A percentile compares a stretch with the other conserved stretches of the same genome.
Evolutionary conservation across 2,797 vertebrate genomes (phyloP).

Genomic region (Trachurus trachurus): DNA sequence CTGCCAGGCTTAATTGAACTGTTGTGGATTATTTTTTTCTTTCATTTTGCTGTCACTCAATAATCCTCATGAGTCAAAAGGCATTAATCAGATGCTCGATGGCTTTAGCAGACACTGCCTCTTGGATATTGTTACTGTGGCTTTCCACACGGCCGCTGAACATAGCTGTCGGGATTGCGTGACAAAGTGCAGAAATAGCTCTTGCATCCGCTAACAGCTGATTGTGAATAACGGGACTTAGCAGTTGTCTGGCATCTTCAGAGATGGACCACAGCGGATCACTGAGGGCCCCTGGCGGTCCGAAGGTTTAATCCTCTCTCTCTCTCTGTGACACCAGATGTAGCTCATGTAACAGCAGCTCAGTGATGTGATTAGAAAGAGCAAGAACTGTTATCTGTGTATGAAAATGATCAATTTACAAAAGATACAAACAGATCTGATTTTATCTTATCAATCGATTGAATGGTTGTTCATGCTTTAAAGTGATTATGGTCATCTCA

Average conservation of each 20-base stretch:
- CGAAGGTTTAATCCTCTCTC: slow-evolving; percentile 3
- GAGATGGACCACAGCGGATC: slow-evolving; percentile 38
- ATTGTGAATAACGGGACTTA: slow-evolving; percentile 53
- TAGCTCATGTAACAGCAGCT: neutral
- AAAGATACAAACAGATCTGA: neutral
- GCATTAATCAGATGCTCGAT: slow-evolving; percentile 39
- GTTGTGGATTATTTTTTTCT: slow-evolving; percentile 13
- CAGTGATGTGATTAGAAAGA: slow-evolving; percentile 3
- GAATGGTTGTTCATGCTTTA: neutral
- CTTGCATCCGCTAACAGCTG: slow-evolving; percentile 58
- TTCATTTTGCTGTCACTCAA: slow-evolving; percentile 41
- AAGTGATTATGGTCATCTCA: neutral
- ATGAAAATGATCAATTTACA: neutral
- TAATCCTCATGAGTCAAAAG: slow-evolving; percentile 48
- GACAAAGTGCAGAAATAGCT: slow-evolving; percentile 68
- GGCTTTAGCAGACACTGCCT: slow-evolving; percentile 12
- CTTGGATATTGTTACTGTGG: slow-evolving; percentile 24
- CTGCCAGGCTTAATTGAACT: slow-evolving; percentile 33
- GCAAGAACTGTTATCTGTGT: neutral
- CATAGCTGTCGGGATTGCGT: slow-evolving; percentile 61
- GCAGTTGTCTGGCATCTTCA: slow-evolving; percentile 28
- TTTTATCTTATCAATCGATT: neutral
- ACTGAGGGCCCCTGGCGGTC: slow-evolving; percentile 67
- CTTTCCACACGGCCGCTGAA: slow-evolving; percentile 28
- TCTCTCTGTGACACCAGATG: neutral